These are phyloP conservation scores for Apantesis nais DNA, from an alignment of 2,888 invertebrate genomes.

Conservation along the genomic window DNA sequence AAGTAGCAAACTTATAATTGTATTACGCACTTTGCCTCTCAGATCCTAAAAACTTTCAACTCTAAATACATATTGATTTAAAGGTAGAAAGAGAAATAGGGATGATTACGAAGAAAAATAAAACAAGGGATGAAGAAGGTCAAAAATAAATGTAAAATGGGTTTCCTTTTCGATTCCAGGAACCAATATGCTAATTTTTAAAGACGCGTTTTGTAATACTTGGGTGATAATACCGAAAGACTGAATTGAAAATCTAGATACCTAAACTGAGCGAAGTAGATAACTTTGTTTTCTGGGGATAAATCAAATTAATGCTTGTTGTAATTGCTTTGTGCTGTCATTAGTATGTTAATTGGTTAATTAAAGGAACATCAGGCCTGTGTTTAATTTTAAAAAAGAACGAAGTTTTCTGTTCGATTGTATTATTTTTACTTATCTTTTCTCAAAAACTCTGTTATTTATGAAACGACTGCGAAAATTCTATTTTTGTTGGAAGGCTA, in stretches of 20 bases:
- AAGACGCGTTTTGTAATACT: background rate
- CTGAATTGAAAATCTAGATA: background rate
- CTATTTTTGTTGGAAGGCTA: background rate
- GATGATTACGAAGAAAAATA: slow-evolving; percentile 8
- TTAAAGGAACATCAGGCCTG: background rate
- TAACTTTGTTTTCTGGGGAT: background rate
- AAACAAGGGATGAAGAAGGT: background rate
- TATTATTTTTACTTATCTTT: background rate
- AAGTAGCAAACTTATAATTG: slow-evolving; percentile 22
- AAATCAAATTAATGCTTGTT: background rate
- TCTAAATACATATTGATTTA: slow-evolving; percentile 16
- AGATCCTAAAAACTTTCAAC: slow-evolving; percentile 6
- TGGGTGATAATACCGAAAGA: background rate
- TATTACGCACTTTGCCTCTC: slow-evolving; percentile 10
- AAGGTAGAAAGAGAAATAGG: background rate
- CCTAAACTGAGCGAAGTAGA: background rate
- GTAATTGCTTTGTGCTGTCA: background rate
- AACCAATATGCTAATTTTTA: background rate
- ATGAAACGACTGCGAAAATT: background rate
- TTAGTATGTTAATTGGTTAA: slow-evolving; percentile 1
- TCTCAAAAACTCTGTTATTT: background rate
- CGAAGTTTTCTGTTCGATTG: background rate
- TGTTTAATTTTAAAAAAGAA: background rate
- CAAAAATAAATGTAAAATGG: background rate
- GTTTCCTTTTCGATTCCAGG: background rate